These are phyloP conservation scores for Drosophila ambigua DNA, from an alignment of 1,140 invertebrate species.

Conservation along the genomic window DNA sequence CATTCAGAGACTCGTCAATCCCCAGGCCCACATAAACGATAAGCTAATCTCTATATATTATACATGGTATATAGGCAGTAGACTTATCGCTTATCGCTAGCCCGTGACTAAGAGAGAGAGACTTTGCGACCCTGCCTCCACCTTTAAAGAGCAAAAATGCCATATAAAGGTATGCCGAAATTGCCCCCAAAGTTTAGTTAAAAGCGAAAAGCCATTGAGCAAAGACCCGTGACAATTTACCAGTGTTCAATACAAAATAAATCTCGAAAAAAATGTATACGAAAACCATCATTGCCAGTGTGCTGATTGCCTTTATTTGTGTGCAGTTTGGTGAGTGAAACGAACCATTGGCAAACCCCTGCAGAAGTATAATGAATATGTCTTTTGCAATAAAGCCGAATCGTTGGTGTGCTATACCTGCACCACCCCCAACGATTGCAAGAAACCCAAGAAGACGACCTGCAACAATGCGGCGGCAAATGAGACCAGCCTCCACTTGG, in stretches of 20 bases:
- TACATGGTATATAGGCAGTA: background rate
- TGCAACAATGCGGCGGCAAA: conserved; percentile 48
- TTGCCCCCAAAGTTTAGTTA: conserved; percentile 14
- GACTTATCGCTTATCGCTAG: conserved; percentile 21
- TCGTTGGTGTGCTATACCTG: conserved; percentile 63
- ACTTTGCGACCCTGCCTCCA: too few species aligned
- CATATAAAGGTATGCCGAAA: conserved; percentile 23
- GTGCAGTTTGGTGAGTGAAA: conserved; percentile 53
- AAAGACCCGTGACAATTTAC: background rate
- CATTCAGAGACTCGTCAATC: background rate
- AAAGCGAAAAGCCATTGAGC: background rate
- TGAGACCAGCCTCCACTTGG: conserved; percentile 38
- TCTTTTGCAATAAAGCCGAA: conserved; percentile 13
- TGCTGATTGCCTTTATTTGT: conserved; percentile 46
- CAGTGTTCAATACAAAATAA: background rate
- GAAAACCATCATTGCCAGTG: conserved; percentile 33
- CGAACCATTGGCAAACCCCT: too few species aligned
- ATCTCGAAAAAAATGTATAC: conserved; percentile 28
- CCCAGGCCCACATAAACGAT: background rate
- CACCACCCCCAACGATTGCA: conserved; percentile 45
- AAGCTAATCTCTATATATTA: conserved; percentile 16
- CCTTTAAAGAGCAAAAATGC: background rate
- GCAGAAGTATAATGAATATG: background rate
- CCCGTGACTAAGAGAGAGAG: background rate
- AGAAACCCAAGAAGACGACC: conserved; percentile 43